Evolutionary conservation across 2,888 invertebrate genomes (phyloP).

Genomic region (Ornithoptera priamus): DNA sequence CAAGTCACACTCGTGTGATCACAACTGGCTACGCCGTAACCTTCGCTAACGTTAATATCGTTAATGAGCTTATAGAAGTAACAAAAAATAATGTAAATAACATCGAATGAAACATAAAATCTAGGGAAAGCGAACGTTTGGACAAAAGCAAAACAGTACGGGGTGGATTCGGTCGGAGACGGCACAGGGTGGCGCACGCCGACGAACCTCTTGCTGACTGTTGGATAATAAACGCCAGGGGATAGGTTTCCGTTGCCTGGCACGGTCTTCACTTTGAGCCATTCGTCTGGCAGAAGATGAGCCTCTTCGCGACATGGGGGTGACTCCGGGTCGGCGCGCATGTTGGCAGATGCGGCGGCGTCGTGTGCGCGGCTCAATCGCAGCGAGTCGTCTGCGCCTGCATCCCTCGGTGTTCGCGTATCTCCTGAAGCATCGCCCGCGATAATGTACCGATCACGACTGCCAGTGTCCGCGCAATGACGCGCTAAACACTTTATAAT

Average conservation of each 20-base stretch:
- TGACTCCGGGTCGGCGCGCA: slow-evolving; percentile 74
- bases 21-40: slow-evolving; percentile 42
- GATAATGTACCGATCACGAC: slow-evolving; percentile 78
- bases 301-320: slow-evolving; percentile 73
- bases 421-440: slow-evolving; percentile 75
- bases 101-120: slow-evolving; percentile 39
- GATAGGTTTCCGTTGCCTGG: slow-evolving; percentile 71
- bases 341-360: slow-evolving; percentile 40
- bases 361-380: slow-evolving; percentile 53
- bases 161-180: slow-evolving; percentile 60
- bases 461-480: slow-evolving; percentile 60
- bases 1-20: slow-evolving; percentile 62
- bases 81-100: slow-evolving; percentile 50
- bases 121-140: slow-evolving; percentile 45
- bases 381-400: slow-evolving; percentile 57
- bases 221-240: slow-evolving; percentile 76
- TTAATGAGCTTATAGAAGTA: slow-evolving; percentile 55
- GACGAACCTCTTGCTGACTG: slow-evolving; percentile 76
- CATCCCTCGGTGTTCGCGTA: slow-evolving; percentile 61
- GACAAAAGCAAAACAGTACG: slow-evolving; percentile 73
- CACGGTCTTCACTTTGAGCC: slow-evolving; percentile 73
- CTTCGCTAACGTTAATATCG: slow-evolving; percentile 70
- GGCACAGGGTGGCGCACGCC: slow-evolving; percentile 59
- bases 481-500: slow-evolving; percentile 76
- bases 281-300: slow-evolving; percentile 73